Conservation (phyloP, 2,888 invertebrate genomes). For the Lydus trimaculatus region DNA sequence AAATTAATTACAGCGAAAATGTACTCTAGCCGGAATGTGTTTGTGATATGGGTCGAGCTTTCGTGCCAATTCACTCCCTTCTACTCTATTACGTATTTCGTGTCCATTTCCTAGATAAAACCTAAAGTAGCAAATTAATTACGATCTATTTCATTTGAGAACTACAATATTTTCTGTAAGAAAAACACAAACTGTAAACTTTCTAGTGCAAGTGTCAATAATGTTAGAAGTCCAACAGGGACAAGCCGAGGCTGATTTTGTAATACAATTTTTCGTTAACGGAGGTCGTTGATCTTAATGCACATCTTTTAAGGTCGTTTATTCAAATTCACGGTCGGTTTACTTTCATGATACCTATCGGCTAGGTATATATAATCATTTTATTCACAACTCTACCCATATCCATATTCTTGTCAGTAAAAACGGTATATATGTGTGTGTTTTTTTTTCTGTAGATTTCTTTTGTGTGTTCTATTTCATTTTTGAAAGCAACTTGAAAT, state of each 20-base stretch:
- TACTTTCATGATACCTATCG: constrained; percentile 33
- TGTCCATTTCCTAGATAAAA: not conserved
- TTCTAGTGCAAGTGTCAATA: not conserved
- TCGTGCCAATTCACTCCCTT: not conserved
- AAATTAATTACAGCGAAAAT: constrained; percentile 2
- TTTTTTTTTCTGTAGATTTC: not conserved
- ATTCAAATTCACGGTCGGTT: constrained; percentile 49
- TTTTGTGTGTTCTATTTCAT: not conserved
- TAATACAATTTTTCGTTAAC: constrained; percentile 47
- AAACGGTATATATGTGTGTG: not conserved
- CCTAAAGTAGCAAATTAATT: not conserved
- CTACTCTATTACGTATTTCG: not conserved
- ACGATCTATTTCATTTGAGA: not conserved
- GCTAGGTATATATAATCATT: constrained; percentile 32
- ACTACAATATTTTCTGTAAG: not conserved
- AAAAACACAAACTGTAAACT: not conserved
- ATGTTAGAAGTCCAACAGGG: not conserved
- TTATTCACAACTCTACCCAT: not conserved
- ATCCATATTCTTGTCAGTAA: not conserved
- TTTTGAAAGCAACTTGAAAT: not conserved
- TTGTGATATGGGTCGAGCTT: not conserved
- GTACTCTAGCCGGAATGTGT: not conserved
- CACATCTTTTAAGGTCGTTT: constrained; percentile 47
- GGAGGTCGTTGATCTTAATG: constrained; percentile 41
- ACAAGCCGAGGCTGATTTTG: constrained; percentile 20